These are phyloP conservation scores for Gryon sp. DNA, from an alignment of 1,140 invertebrate species.

Conservation along the genomic window DNA sequence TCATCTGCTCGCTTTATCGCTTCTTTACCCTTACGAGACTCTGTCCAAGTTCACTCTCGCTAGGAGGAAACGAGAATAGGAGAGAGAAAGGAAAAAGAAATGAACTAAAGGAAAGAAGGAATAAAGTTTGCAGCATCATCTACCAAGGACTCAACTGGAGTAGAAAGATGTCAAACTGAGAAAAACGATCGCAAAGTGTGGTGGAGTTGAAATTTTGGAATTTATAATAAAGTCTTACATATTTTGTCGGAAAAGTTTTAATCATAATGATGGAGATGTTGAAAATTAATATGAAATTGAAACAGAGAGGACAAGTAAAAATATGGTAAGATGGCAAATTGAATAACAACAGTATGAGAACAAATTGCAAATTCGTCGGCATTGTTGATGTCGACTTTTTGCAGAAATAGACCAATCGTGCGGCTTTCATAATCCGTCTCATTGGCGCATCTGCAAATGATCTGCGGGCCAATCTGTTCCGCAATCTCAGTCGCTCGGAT, in stretches of 20 bases:
- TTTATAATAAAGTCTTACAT: no score
- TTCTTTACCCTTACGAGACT: slow-evolving; percentile 65
- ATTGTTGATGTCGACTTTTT: slow-evolving; percentile 52
- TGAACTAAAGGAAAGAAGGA: neutral
- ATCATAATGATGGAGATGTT: no score
- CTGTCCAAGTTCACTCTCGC: slow-evolving; percentile 39
- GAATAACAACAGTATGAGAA: no score
- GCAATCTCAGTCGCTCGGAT: slow-evolving; percentile 71
- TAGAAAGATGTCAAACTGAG: no score
- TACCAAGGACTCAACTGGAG: slow-evolving; percentile 2
- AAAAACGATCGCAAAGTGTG: no score
- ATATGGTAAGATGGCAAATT: no score
- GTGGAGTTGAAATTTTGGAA: no score
- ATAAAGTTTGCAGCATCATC: slow-evolving; percentile 16
- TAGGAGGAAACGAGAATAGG: slow-evolving; percentile 15
- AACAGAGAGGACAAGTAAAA: no score
- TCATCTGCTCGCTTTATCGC: slow-evolving; percentile 76
- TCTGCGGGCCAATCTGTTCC: slow-evolving; percentile 71
- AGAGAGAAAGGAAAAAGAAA: neutral
- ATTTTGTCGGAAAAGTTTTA: no score
- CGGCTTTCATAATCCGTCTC: slow-evolving; percentile 72
- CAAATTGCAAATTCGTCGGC: no score
- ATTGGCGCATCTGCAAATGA: slow-evolving; percentile 74
- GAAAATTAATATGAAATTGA: no score
- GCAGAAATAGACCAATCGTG: slow-evolving; percentile 31